A percentile compares a stretch with the other conserved stretches of the same genome.
phyloP scores from a whole-genome alignment of 2,113 vertebrate genomes.

The Varanus salvator region DNA sequence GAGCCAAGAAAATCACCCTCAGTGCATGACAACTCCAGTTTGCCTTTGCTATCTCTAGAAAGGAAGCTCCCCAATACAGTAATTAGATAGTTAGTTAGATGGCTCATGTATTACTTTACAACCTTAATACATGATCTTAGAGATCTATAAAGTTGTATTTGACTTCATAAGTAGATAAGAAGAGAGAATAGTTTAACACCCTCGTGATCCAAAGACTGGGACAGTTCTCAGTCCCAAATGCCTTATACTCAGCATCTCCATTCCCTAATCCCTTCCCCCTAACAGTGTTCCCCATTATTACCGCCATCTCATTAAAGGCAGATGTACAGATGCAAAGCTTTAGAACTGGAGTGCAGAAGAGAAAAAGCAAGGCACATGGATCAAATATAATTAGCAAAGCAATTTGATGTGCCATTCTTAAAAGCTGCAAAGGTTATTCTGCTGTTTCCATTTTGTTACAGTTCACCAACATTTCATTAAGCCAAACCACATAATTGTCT shows the following conservation, averaged over 20 bases:
- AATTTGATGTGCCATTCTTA: constrained; percentile 18
- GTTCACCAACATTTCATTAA: constrained; percentile 22
- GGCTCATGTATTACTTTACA: background rate
- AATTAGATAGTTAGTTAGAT: background rate
- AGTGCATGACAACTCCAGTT: background rate
- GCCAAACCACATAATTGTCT: constrained; percentile 18
- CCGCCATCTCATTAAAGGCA: background rate
- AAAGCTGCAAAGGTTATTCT: constrained; percentile 22
- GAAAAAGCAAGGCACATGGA: background rate
- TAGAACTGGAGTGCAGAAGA: background rate
- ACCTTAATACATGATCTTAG: background rate
- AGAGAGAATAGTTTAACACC: background rate
- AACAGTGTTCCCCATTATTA: background rate
- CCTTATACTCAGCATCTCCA: background rate
- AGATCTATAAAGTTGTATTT: background rate
- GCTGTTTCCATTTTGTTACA: constrained; percentile 23
- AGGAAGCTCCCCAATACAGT: background rate
- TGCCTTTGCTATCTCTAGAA: background rate
- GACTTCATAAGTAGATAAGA: background rate
- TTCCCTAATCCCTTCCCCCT: background rate
- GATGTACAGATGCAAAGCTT: background rate
- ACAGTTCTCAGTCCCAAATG: background rate
- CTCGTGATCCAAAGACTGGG: background rate
- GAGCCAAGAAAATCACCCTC: too few species aligned
- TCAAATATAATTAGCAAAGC: constrained; percentile 23